These are phyloP conservation scores for Thalassarche chlororhynchos DNA, from an alignment of 2,113 vertebrate genomes.

Conservation along the genomic window DNA sequence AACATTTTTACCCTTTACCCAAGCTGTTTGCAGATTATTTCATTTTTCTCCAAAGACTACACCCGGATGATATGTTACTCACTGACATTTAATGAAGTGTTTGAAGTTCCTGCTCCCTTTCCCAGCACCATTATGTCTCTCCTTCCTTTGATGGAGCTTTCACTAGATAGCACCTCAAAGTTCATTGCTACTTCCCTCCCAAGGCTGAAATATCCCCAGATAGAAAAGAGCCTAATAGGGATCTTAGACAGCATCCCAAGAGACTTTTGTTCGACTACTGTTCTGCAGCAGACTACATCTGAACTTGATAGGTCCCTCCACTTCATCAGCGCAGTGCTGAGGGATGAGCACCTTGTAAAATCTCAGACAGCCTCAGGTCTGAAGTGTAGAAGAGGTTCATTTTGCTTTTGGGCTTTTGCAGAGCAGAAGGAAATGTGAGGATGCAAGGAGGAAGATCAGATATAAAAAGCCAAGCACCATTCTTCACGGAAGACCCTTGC, in stretches of 20 bases:
- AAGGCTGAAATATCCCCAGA: slow-evolving; percentile 40
- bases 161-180: neutral
- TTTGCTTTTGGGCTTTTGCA: neutral
- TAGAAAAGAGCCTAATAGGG: neutral
- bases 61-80: slow-evolving; percentile 12
- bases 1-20: slow-evolving; percentile 28
- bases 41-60: slow-evolving; percentile 32
- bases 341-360: neutral
- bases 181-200: neutral
- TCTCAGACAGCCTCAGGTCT: neutral
- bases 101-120: neutral
- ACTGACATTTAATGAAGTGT: neutral
- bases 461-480: neutral
- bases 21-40: slow-evolving; percentile 67
- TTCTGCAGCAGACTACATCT: neutral
- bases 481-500: neutral
- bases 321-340: neutral
- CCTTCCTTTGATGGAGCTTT: neutral
- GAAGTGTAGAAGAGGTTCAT: neutral
- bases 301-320: neutral
- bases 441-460: neutral
- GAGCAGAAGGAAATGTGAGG: accelerated
- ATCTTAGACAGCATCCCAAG: neutral
- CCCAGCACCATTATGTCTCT: neutral
- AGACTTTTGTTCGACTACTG: neutral